Evolutionary conservation across 2,113 vertebrate genomes (phyloP).

Genomic region (Dryoscopus gambensis): DNA sequence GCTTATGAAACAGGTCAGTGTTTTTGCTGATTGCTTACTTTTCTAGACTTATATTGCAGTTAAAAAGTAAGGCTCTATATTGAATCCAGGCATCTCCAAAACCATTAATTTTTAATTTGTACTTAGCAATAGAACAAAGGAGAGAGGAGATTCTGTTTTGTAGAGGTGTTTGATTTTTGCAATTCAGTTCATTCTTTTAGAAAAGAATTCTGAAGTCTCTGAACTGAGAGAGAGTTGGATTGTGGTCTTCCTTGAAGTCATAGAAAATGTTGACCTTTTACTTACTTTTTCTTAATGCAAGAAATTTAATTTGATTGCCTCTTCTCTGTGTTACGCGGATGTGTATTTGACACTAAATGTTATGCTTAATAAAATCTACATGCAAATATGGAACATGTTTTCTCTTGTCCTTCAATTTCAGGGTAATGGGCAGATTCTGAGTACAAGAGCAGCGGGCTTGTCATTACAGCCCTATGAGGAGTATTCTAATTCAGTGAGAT

Average conservation of each 20-base stretch:
- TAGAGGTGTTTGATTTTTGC: neutral
- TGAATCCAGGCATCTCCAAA: neutral
- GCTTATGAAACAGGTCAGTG: neutral
- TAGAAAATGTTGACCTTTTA: neutral
- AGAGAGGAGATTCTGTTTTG: neutral
- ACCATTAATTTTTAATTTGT: neutral
- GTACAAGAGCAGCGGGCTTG: slow-evolving; percentile 70
- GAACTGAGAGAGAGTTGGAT: neutral
- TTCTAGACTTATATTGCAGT: neutral
- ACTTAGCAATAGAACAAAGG: neutral
- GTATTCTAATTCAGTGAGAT: slow-evolving; percentile 64
- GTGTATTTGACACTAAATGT: neutral
- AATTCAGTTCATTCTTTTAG: neutral
- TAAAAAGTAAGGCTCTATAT: neutral
- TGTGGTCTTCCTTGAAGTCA: neutral
- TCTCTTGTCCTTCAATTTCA: slow-evolving; percentile 48
- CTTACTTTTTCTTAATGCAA: neutral
- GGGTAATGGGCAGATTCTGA: slow-evolving; percentile 81
- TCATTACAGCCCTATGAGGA: slow-evolving; percentile 79
- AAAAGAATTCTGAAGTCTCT: neutral
- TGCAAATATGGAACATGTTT: neutral
- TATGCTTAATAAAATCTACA: neutral
- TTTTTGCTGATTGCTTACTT: neutral
- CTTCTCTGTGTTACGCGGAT: neutral
- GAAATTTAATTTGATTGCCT: neutral